Percentiles rank a stretch among this genome's conserved stretches.
Conservation (phyloP, 2,797 vertebrate species). For the Aplochiton taeniatus region DNA sequence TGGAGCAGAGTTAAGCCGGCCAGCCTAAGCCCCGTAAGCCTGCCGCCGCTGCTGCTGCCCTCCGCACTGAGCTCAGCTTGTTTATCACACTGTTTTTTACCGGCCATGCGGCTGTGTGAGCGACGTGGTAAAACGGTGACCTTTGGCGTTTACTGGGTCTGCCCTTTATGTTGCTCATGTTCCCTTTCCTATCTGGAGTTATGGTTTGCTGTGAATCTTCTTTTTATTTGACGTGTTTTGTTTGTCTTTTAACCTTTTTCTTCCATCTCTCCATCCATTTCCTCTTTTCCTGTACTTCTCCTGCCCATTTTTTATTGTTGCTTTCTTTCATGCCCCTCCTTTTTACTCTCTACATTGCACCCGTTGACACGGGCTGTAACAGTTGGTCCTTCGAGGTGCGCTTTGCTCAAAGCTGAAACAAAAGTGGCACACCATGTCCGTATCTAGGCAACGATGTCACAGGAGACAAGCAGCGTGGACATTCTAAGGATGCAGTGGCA, state of each 20-base stretch:
- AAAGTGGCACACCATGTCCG: slow-evolving; percentile 62
- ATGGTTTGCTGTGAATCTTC: neutral
- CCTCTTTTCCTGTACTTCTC: slow-evolving; percentile 9
- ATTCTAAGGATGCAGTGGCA: slow-evolving; percentile 66
- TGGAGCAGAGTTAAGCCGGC: slow-evolving; percentile 73
- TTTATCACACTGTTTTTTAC: slow-evolving; percentile 66
- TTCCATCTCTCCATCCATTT: neutral
- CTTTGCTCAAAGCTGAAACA: slow-evolving; percentile 54
- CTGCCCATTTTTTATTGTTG: neutral
- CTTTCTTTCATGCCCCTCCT: slow-evolving; percentile 4
- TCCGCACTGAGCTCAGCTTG: slow-evolving; percentile 68
- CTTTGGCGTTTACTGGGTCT: too few species aligned
- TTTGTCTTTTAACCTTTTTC: slow-evolving; percentile 15
- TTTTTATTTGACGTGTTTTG: too few species aligned
- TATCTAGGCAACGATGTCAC: slow-evolving; percentile 69
- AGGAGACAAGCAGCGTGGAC: slow-evolving; percentile 58
- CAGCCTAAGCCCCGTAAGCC: slow-evolving; percentile 74
- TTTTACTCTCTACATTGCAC: slow-evolving; percentile 1
- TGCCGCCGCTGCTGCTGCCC: slow-evolving; percentile 48
- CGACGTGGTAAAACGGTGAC: too few species aligned
- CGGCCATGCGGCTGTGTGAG: too few species aligned
- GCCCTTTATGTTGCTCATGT: neutral
- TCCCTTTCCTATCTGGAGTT: neutral
- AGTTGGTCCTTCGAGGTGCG: slow-evolving; percentile 54
- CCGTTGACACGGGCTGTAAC: slow-evolving; percentile 52